Base-by-base conservation (phyloP, 2,888 invertebrate species). In the Pterostichus niger region DNA sequence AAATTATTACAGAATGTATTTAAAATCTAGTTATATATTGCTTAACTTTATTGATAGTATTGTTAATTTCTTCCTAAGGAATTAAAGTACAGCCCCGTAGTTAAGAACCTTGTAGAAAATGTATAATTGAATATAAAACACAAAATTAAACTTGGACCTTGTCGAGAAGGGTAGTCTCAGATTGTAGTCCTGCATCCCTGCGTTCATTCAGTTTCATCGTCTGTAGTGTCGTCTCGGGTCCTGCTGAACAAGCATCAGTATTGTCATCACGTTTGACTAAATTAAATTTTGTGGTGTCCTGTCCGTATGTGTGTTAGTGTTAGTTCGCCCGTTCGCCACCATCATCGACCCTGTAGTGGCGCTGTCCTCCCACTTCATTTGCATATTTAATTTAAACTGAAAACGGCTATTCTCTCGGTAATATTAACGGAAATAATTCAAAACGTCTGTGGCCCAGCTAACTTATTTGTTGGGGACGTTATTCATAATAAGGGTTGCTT, bases 391-490 rank as follows among this genome's bases (percentile, higher is more conserved):
- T 82, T 82, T 82, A 82, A 76, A 82, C 82, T 61, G 82, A 75
- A 82, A 82, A 46, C 75, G 82, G 59, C 44, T 52, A 61, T 82
- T 82, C 82, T 49, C 17, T 33, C 35, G n/a, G 31, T 33, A 10
- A 82, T 75, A 82, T 82, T 82, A 82, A 82, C 64, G 44, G 82
- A 82, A 82, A 82, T 82, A 82, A 82, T 82, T 82, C 82, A 82
- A 82, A 82, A 82, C 61, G 61, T 82, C 82, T 49, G 49, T 56
- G 33, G 13, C 40, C 33, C 68, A 10, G 44, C 68, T 35, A 13
- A 64, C 68, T 71, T 71, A 71, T 35, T 64, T 64, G 64, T 64
- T 35, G 31, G 33, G 13, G 6, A 35, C 7, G 64, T 33, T 9
- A 40, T 40, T 40, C 40, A 40, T 40, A 40, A 31, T 64, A 11